Percentiles rank a stretch among this genome's conserved stretches.
Evolutionary conservation across 2,797 vertebrate genomes (phyloP).

Genomic region (Peromyscus nudipes): DNA sequence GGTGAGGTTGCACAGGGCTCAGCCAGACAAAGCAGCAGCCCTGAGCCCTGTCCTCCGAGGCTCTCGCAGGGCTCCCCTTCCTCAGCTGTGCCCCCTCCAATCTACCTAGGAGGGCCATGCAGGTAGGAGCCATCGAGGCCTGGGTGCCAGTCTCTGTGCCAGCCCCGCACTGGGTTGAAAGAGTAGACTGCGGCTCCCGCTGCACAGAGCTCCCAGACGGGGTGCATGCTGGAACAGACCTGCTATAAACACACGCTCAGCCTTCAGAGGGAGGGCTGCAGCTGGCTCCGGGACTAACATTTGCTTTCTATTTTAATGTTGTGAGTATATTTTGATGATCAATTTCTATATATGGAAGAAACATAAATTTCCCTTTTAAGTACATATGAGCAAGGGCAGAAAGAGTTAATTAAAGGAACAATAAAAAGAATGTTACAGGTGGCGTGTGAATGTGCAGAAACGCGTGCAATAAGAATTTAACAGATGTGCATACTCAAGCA

Average conservation of each 20-base stretch:
- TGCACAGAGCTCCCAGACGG: background rate
- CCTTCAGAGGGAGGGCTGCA: background rate
- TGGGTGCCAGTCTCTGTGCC: background rate
- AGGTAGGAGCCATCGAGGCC: background rate
- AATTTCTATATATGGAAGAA: constrained; percentile 49
- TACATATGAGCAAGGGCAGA: background rate
- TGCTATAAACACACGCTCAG: background rate
- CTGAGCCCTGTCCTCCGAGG: background rate
- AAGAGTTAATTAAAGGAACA: constrained; percentile 61
- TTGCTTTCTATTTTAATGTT: constrained; percentile 38
- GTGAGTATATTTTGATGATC: constrained; percentile 50
- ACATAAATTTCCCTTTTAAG: constrained; percentile 3
- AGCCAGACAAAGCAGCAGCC: background rate
- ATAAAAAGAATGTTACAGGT: background rate
- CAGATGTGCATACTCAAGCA: background rate
- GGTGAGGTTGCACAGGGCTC: background rate
- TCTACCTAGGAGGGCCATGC: background rate
- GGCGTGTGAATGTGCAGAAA: background rate
- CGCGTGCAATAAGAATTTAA: background rate
- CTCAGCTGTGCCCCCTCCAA: background rate
- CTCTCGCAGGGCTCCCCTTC: too few relatives aligned
- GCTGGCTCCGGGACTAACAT: background rate
- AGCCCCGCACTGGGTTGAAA: background rate
- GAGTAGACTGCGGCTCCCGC: accelerated
- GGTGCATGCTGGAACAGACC: background rate